These are phyloP conservation scores for Asarcornis scutulata DNA, from an alignment of 2,113 vertebrate species.

Conservation along the genomic window DNA sequence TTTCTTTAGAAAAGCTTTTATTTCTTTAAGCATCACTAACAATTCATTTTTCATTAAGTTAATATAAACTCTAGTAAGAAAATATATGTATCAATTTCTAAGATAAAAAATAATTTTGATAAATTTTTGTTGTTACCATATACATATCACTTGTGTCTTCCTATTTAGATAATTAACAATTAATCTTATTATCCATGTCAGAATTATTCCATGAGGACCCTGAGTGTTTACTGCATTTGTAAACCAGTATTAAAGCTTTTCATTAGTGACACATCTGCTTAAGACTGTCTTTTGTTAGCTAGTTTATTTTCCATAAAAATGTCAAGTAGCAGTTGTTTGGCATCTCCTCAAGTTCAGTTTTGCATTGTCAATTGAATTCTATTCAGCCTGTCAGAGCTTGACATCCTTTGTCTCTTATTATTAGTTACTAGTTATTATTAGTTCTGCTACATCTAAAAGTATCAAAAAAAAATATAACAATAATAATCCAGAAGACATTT, in stretches of 20 bases:
- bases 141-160: background rate
- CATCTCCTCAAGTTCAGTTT: background rate
- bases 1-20: background rate
- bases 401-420: background rate
- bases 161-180: background rate
- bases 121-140: background rate
- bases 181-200: background rate
- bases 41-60: background rate
- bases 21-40: background rate
- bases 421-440: background rate
- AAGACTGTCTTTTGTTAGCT: background rate
- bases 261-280: background rate
- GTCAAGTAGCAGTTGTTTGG: background rate
- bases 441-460: background rate
- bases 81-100: background rate
- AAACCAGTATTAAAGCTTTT: background rate
- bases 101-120: background rate
- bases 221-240: background rate
- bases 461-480: background rate
- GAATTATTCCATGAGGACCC: background rate
- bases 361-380: background rate
- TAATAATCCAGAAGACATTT: background rate
- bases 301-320: background rate
- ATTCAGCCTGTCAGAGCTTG: background rate
- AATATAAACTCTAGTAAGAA: background rate